Base-by-base conservation (phyloP, 2,888 invertebrate species). In the Acleris cristana region DNA sequence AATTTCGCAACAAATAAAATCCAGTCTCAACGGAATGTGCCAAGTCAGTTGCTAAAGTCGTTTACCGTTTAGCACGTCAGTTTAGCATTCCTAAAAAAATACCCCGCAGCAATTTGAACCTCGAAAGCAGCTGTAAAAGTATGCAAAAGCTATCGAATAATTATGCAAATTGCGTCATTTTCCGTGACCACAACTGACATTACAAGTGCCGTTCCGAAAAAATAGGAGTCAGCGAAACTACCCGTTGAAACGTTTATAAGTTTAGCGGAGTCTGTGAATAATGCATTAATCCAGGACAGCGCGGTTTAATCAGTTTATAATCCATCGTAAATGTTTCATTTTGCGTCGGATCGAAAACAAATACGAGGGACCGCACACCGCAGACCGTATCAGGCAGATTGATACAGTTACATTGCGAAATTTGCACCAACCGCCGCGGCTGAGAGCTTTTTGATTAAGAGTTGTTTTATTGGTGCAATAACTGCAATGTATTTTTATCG, bases 71-170 rank as follows among this genome's bases (percentile, higher is more conserved):
- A 51, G n/a, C 65, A 65, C 60, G 55, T 55, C 65, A 55, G 55
- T 40, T 55, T 60, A 60, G 49, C 55, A 55, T 60, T 49, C 59
- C 53, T 53, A 45, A 59, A 65, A 48, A 59, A 60, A 54, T 54
- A 40, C 30, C 51, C 44, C 65, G 26, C 61, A 66, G 45, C 66
- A 66, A 57, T 57, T 66, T 62, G 44, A 79, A 77, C 78, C 74
- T 75, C 73, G 78, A 78, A 75, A 76, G 75, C 74, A 74, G 73
- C 76, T 75, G 79, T 79, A 79, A 79, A 80, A 80, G 76, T 84
- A 83, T 82, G 81, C 80, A 81, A 82, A 83, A 79, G 82, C 77
- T 79, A 78, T 79, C 72, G 79, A 77, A 84, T 82, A 81, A 81
- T 83, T 83, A 84, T 83, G 82, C 73, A 83, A 84, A 83, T 80